These are phyloP conservation scores for Entomobrya multifasciata DNA, from an alignment of 2,888 invertebrate species.

Conservation along the genomic window DNA sequence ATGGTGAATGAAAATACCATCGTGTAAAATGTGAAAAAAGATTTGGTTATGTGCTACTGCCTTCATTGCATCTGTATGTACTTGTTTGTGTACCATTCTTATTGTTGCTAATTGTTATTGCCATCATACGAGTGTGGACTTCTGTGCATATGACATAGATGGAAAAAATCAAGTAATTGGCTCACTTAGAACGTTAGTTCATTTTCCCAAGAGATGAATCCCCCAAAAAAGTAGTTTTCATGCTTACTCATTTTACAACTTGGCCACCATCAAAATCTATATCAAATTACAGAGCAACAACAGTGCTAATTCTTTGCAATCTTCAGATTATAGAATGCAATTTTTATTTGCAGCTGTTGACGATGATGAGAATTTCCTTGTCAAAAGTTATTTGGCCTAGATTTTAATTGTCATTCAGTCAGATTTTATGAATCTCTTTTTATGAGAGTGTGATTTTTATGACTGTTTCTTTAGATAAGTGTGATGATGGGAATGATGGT, in stretches of 20 bases:
- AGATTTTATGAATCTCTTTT: neutral
- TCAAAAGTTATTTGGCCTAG: constrained; percentile 62
- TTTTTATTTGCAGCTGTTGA: neutral
- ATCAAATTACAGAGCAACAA: neutral
- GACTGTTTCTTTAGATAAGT: neutral
- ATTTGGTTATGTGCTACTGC: no score
- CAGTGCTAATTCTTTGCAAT: neutral
- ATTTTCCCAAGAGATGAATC: constrained; percentile 4
- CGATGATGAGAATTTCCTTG: constrained; percentile 61
- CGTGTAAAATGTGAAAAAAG: no score
- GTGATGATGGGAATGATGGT: constrained; percentile 21
- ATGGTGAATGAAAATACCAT: no score
- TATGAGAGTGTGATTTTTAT: constrained; percentile 53
- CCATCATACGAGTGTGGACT: neutral
- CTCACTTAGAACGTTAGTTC: constrained; percentile 31
- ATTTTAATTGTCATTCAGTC: constrained; percentile 62
- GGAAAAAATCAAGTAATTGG: constrained; percentile 40
- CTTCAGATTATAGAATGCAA: neutral
- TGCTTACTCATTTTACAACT: constrained; percentile 20
- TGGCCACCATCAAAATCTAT: constrained; percentile 7
- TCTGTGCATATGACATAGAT: neutral
- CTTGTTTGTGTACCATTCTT: neutral
- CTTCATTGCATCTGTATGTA: neutral
- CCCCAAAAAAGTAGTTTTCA: constrained; percentile 46
- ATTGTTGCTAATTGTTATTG: neutral